Percentiles rank a stretch among this genome's conserved stretches.
Conservation (phyloP, 2,888 invertebrate species). For the Thalpophila matura region DNA sequence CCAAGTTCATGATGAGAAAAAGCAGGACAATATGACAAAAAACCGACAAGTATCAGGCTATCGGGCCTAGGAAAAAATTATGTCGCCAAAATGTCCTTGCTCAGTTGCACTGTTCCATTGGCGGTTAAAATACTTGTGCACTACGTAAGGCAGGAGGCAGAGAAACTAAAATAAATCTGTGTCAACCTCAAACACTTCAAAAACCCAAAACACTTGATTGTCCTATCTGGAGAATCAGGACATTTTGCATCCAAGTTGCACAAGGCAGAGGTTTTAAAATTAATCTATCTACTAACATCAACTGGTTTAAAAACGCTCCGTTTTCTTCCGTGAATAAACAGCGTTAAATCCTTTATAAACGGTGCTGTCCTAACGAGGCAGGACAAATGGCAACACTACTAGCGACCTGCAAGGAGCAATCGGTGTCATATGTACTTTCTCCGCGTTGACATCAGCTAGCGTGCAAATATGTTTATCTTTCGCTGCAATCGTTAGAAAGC, state of each 20-base stretch:
- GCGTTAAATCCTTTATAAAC: no score
- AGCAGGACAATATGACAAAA: constrained; percentile 8
- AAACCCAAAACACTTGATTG: no score
- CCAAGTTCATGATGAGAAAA: constrained; percentile 13
- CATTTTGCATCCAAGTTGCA: no score
- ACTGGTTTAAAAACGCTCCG: no score
- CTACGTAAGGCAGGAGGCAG: constrained; percentile 8
- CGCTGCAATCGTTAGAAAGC: constrained; percentile 68
- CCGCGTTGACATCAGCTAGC: constrained; percentile 65
- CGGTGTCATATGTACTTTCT: constrained; percentile 72
- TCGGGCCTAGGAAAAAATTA: not conserved
- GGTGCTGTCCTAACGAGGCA: not conserved
- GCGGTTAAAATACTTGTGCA: not conserved
- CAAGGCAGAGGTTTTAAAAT: constrained; percentile 1
- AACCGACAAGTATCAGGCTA: not conserved
- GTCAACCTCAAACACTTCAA: not conserved
- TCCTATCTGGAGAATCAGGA: not conserved
- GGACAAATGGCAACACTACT: constrained; percentile 17
- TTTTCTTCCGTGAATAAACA: no score
- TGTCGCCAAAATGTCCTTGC: not conserved
- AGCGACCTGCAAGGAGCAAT: constrained; percentile 54
- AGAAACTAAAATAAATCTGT: not conserved
- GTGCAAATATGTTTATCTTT: constrained; percentile 71
- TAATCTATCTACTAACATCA: not conserved
- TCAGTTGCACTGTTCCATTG: not conserved